Evolutionary conservation across 2,113 vertebrate genomes (phyloP), one percentile per base, ranked within the genome.

Genomic region (Dendropsophus ebraccatus): DNA sequence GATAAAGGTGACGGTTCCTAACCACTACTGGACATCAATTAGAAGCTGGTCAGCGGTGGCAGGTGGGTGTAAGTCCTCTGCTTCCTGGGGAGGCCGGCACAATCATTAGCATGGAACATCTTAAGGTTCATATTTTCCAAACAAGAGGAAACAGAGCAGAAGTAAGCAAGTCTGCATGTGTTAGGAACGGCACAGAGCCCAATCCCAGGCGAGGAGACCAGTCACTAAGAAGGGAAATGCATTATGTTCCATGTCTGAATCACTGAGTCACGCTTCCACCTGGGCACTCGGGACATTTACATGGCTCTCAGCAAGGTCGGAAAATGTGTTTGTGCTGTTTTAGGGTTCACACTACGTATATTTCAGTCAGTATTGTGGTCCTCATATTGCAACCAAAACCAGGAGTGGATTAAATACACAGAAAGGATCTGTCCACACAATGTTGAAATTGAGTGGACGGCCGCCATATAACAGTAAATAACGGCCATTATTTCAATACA

Each of bases 231-330:
- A 32, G 87, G 89, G 82, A 32, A 11, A 88, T 12, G 88, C 52
- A 86, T 50, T n/a, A 0, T 0, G 28, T 14, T 54, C 37, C 88
- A 82, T 41, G 41, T 41, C 41, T 41, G 41, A 41, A 8, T 5
- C 4, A 8, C 8, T 41, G 41, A 6, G 83, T 49, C 6, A 88
- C 86, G 0, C 1, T 49, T 87, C 72, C 91, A 92, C 90, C 92
- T 92, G 89, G 90, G 88, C 84, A 0, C 87, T 62, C n/a, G 88
- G 91, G 88, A 89, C 88, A 87, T 75, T 88, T 92, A 89, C 73
- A 89, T 82, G n/a, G n/a, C n/a, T n/a, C n/a, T n/a, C n/a, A 65
- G 88, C 58, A 45, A 87, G 67, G 88, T 2, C 35, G 6, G 84
- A 62, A 83, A 91, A 88, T 86, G 87, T 75, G 87, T 88, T 90